Percentiles rank a stretch among this genome's conserved stretches.
Evolutionary conservation across 2,888 invertebrate genomes (phyloP).

Genomic region (Phyllotreta cruciferae): DNA sequence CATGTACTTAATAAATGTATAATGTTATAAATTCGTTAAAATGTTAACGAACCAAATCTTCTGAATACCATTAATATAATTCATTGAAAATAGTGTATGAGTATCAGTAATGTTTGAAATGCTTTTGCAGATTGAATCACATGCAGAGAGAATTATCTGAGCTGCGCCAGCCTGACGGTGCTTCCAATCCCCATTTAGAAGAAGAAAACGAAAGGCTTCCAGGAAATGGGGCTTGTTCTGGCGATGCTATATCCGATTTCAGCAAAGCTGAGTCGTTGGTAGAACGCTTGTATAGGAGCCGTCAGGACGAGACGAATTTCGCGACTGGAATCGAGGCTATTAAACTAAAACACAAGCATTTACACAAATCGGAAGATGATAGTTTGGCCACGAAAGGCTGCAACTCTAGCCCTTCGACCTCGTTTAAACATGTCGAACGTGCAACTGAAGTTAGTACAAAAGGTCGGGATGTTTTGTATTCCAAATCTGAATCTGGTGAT

Average conservation of each 20-base stretch:
- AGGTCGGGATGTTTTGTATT: slow-evolving; percentile 87
- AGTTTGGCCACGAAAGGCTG: slow-evolving; percentile 57
- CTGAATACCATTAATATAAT: background rate
- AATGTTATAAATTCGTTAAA: no score
- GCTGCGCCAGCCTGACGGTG: slow-evolving; percentile 88
- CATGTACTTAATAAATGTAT: no score
- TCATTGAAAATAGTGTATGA: background rate
- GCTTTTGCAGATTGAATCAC: slow-evolving; percentile 61
- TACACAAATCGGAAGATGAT: slow-evolving; percentile 72
- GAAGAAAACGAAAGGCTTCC: slow-evolving; percentile 69
- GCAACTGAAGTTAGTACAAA: slow-evolving; percentile 91
- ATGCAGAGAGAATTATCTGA: slow-evolving; percentile 67
- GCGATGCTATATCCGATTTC: slow-evolving; percentile 56
- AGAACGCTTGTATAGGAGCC: slow-evolving; percentile 69
- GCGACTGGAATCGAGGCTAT: slow-evolving; percentile 71
- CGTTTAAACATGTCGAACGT: slow-evolving; percentile 72
- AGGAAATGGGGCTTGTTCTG: slow-evolving; percentile 65
- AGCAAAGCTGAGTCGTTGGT: slow-evolving; percentile 54
- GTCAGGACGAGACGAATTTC: slow-evolving; percentile 67
- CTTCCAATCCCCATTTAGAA: slow-evolving; percentile 88
- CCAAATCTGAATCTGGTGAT: slow-evolving; percentile 73
- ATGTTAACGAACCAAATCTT: no score
- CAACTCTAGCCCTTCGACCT: no score
- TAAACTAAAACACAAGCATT: slow-evolving; percentile 68
- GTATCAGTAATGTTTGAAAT: no score